Conservation (phyloP, 2,113 vertebrate species). For the Neotragus moschatus region DNA sequence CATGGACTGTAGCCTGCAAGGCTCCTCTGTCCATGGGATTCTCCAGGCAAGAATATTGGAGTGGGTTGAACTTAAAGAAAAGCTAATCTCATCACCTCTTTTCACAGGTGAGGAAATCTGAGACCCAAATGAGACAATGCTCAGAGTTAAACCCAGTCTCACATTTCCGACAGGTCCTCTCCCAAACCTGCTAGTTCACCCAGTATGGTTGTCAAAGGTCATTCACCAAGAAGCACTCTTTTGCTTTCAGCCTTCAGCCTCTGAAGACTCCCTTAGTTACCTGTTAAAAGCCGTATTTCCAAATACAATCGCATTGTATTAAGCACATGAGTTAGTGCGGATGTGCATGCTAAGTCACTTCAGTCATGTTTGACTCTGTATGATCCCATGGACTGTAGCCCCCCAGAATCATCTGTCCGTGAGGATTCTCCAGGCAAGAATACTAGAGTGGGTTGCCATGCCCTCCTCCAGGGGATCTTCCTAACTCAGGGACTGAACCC, state of each 20-base stretch:
- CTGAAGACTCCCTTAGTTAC: not conserved
- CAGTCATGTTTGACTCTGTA: not conserved
- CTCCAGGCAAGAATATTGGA: not conserved
- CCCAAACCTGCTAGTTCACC: not conserved
- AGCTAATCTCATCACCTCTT: not conserved
- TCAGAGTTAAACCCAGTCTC: not conserved
- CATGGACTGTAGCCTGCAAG: not conserved
- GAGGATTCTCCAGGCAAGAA: not conserved
- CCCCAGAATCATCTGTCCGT: not conserved
- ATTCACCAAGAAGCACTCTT: not conserved
- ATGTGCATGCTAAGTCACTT: not conserved
- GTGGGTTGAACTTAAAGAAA: not conserved
- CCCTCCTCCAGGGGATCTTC: not conserved
- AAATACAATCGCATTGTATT: not conserved
- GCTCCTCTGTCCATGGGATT: not conserved
- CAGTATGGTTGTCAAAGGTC: not conserved
- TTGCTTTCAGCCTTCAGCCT: not conserved
- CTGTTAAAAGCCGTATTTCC: not conserved
- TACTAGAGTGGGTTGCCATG: not conserved
- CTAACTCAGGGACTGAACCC: not conserved
- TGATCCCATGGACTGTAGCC: not conserved
- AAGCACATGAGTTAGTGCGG: not conserved
- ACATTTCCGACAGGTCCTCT: not conserved
- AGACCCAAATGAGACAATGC: not conserved
- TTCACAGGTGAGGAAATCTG: not conserved